Percentiles rank a stretch among this genome's conserved stretches.
Evolutionary conservation across 2,113 vertebrate genomes (phyloP).

Genomic region (Zapus hudsonius): DNA sequence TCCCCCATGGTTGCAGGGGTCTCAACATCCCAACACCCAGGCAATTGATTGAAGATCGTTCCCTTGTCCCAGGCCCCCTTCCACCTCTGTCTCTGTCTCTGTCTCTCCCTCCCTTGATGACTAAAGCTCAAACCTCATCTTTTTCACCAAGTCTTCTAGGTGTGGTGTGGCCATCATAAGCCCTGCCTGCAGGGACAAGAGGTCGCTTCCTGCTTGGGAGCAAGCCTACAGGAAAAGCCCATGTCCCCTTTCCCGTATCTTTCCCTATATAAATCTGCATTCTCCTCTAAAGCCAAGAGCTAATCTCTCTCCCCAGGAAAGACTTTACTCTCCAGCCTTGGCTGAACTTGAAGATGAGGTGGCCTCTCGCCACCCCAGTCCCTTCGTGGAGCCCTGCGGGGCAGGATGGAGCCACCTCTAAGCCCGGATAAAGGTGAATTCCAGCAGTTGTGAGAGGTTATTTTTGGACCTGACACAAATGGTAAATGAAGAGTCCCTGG

Average conservation of each 20-base stretch:
- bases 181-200: background rate
- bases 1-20: background rate
- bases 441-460: slow-evolving; percentile 82
- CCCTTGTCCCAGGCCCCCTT: background rate
- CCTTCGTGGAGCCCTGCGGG: background rate
- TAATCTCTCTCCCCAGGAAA: background rate
- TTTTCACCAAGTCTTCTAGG: background rate
- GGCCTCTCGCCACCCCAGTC: background rate
- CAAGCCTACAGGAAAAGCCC: background rate
- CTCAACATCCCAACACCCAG: too few relatives aligned
- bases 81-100: background rate
- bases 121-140: background rate
- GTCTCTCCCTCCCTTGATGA: background rate
- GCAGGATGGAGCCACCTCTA: slow-evolving; percentile 53
- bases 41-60: accelerated
- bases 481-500: slow-evolving; percentile 81
- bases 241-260: background rate
- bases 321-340: background rate
- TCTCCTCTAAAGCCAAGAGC: background rate
- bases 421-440: slow-evolving; percentile 85
- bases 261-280: background rate
- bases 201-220: background rate
- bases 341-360: slow-evolving; percentile 21
- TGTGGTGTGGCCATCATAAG: background rate
- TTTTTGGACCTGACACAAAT: slow-evolving; percentile 86